phyloP scores from a whole-genome alignment of 2,797 vertebrate species.

The Malurus leucopterus region DNA sequence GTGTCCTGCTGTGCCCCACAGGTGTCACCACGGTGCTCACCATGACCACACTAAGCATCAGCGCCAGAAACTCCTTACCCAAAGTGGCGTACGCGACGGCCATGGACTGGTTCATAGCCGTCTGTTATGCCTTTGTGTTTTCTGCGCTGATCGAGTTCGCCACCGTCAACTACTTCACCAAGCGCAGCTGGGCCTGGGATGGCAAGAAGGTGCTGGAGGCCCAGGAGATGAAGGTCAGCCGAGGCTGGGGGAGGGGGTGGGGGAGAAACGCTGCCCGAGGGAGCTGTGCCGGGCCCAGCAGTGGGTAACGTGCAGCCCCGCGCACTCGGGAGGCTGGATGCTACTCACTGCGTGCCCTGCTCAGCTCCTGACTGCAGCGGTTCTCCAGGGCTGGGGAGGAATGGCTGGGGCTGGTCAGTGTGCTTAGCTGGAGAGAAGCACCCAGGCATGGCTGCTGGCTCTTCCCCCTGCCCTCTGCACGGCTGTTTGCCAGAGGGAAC shows the following conservation, averaged over 20 bases:
- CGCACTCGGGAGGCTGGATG: slow-evolving; percentile 53
- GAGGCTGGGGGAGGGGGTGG: neutral
- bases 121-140: slow-evolving; percentile 99
- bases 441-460: neutral
- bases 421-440: neutral
- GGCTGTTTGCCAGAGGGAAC: rapidly evolving
- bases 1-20: slow-evolving; percentile 64
- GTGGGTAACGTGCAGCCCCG: slow-evolving; percentile 65
- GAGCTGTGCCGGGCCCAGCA: slow-evolving; percentile 55
- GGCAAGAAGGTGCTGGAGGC: slow-evolving; percentile 90
- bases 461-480: neutral
- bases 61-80: slow-evolving; percentile 97
- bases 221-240: slow-evolving; percentile 92
- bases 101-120: slow-evolving; percentile 99
- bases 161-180: slow-evolving; percentile 99
- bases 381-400: slow-evolving; percentile 48
- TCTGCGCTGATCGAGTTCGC: slow-evolving; percentile 98
- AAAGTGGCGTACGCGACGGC: slow-evolving; percentile 98
- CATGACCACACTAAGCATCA: slow-evolving; percentile 99
- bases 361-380: slow-evolving; percentile 47
- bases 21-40: slow-evolving; percentile 98
- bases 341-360: slow-evolving; percentile 68
- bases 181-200: slow-evolving; percentile 99
- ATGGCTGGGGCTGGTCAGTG: neutral
- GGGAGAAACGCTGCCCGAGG: slow-evolving; percentile 48